Percentiles rank a stretch among this genome's conserved stretches.
phyloP scores from a whole-genome alignment of 2,113 vertebrate genomes.

The Psittacula cyanocephala region DNA sequence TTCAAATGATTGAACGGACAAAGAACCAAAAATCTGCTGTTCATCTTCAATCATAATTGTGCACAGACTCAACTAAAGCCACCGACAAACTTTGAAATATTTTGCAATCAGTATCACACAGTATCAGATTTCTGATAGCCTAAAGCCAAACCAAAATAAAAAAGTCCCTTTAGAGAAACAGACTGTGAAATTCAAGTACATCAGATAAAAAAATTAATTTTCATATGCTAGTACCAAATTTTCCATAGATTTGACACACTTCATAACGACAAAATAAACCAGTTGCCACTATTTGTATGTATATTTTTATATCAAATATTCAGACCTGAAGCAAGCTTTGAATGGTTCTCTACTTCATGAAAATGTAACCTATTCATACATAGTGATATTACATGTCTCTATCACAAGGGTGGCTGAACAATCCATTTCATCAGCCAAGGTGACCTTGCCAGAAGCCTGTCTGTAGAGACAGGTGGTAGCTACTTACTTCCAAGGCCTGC shows the following conservation, averaged over 20 bases:
- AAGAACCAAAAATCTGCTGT: background rate
- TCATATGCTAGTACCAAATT: background rate
- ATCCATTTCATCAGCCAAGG: background rate
- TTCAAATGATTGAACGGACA: background rate
- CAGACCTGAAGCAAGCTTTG: background rate
- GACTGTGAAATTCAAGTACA: background rate
- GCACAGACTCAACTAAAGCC: background rate
- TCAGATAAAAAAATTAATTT: background rate
- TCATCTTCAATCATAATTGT: background rate
- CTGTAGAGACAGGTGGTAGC: conserved; percentile 18
- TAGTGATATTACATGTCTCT: background rate
- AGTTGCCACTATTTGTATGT: background rate
- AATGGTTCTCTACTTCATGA: background rate
- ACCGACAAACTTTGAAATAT: background rate
- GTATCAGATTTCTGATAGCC: background rate
- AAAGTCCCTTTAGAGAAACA: background rate
- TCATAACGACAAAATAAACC: background rate
- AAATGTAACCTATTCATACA: background rate
- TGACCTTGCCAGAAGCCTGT: conserved; percentile 30
- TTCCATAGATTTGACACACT: background rate
- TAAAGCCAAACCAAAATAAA: background rate
- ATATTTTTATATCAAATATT: background rate
- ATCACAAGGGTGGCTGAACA: background rate
- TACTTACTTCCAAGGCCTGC: background rate
- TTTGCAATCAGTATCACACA: background rate